Percentiles rank a stretch among this genome's conserved stretches.
phyloP scores from a whole-genome alignment of 2,113 vertebrate genomes.

The Sebastes fasciatus region DNA sequence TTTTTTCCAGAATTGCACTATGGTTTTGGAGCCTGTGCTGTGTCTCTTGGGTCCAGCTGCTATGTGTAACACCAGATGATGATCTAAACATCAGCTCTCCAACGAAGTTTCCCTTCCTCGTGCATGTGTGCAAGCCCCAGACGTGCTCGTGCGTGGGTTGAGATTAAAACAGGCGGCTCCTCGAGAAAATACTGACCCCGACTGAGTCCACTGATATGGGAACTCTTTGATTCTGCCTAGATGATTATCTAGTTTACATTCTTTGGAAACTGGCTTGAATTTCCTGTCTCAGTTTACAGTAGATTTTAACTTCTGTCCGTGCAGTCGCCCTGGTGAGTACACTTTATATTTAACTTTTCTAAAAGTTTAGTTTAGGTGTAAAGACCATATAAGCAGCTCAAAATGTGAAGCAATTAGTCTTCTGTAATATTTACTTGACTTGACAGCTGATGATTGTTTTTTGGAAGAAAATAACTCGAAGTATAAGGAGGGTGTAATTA shows the following conservation, averaged over 20 bases:
- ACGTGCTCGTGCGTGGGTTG: neutral
- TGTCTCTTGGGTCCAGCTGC: constrained; percentile 5
- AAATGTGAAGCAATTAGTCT: neutral
- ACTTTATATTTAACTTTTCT: constrained; percentile 7
- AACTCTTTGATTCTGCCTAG: constrained; percentile 14
- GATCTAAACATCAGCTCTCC: constrained; percentile 4
- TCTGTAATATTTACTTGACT: neutral
- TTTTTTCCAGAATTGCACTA: neutral
- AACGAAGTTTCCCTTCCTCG: neutral
- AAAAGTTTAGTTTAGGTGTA: neutral
- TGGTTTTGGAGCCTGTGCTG: neutral
- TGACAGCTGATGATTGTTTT: neutral
- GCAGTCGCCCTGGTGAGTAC: constrained; percentile 51
- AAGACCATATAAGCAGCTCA: neutral
- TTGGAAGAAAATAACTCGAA: neutral
- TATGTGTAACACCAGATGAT: neutral
- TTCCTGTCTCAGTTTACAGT: constrained; percentile 19
- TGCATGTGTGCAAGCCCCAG: neutral
- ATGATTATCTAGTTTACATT: constrained; percentile 51
- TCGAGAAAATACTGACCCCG: constrained; percentile 2
- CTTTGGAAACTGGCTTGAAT: constrained; percentile 38
- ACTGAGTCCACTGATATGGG: constrained; percentile 24
- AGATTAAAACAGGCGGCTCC: constrained; percentile 26
- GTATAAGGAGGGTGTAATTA: neutral
- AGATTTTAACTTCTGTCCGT: neutral